Conservation (phyloP, 2,797 vertebrate species). For the Poeciliopsis presidionis region DNA sequence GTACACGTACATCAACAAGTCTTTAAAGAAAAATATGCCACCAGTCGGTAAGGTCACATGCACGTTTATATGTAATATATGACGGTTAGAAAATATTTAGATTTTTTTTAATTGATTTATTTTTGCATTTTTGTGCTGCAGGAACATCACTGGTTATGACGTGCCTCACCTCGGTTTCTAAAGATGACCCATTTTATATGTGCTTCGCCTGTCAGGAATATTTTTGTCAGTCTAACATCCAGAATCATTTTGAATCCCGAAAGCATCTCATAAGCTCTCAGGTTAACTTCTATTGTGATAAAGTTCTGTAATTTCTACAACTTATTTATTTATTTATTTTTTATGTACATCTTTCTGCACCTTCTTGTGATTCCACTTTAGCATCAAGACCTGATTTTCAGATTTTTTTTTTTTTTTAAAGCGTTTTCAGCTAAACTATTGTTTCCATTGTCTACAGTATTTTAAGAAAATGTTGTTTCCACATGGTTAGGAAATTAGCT, state of each 20-base stretch:
- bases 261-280: constrained; percentile 54
- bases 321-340: neutral
- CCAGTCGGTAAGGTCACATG: constrained; percentile 45
- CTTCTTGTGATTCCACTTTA: neutral
- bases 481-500: neutral
- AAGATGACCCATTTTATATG: constrained; percentile 11
- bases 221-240: neutral
- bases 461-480: neutral
- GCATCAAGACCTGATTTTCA: neutral
- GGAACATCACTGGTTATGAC: constrained; percentile 55
- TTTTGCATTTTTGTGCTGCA: constrained; percentile 25
- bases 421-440: neutral
- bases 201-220: constrained; percentile 64
- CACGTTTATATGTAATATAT: neutral
- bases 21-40: neutral
- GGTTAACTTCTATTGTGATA: constrained; percentile 50
- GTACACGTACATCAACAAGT: neutral
- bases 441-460: neutral
- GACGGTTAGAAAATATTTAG: neutral
- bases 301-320: neutral
- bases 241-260: constrained; percentile 39
- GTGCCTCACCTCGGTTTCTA: constrained; percentile 21
- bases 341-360: neutral
- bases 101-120: neutral
- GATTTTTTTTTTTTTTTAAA: neutral